Conservation (phyloP, 2,797 vertebrate species). For the Cuculus canorus region DNA sequence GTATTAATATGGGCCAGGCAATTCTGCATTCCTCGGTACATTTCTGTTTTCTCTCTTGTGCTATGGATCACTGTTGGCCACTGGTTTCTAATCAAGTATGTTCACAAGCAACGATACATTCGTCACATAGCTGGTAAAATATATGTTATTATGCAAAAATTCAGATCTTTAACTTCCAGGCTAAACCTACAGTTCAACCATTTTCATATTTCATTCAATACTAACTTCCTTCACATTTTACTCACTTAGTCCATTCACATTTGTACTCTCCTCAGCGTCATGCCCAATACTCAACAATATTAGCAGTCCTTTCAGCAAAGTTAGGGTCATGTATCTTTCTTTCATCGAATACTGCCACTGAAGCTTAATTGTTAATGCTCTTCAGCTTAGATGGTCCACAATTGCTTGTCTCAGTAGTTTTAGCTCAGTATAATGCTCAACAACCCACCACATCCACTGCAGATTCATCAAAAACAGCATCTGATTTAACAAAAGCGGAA, state of each 20-base stretch:
- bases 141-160: neutral
- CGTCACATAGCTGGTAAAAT: neutral
- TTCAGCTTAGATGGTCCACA: neutral
- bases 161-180: neutral
- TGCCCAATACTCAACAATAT: neutral
- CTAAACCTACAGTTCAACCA: neutral
- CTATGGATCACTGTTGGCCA: neutral
- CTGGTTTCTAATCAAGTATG: neutral
- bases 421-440: neutral
- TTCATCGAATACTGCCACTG: constrained; percentile 35
- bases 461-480: constrained; percentile 39
- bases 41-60: neutral
- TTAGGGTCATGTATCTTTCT: neutral
- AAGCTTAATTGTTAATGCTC: constrained; percentile 37
- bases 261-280: neutral
- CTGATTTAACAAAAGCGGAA: constrained; percentile 9
- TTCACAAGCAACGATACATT: neutral
- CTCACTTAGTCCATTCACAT: neutral
- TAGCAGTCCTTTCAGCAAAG: neutral
- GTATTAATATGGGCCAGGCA: neutral
- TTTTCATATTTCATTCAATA: neutral
- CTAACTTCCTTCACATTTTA: neutral
- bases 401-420: constrained; percentile 55
- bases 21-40: constrained; percentile 6
- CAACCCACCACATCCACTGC: constrained; percentile 8